Base-by-base conservation (phyloP, 2,113 vertebrate species). In the Helogale parvula region DNA sequence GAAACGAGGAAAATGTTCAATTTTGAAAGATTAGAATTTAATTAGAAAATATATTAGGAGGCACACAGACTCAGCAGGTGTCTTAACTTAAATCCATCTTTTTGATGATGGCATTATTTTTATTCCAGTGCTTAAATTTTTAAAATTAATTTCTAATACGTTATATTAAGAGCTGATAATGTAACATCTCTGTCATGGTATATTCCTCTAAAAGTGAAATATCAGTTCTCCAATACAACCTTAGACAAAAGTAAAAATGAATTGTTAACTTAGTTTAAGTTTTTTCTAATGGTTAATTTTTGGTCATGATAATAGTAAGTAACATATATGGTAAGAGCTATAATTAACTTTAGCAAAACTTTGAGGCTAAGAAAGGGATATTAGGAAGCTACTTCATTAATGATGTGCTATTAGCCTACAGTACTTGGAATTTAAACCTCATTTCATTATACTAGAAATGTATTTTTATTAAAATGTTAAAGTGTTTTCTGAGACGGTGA, bases 71-170 rank as follows among this genome's bases (percentile, higher is more conserved):
- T 95, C 81, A 93, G 80, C 94, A 93, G 87, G 33, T 92, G 15
- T 74, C 52, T 54, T 71, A 82, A 94, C 76, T 94, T 96, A 97
- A 93, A 97, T 96, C 41, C 45, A 66, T 97, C 47, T 94, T 97
- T 97, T 96, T 96, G 90, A 96, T 98, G 83, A 90, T 71, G 31
- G 17, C 76, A 86, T 97, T 96, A 93, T 97, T 97, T 98, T 97
- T 97, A 88, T 96, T 88, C 60, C 19, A 88, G 71, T 68, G 52
- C 31, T 97, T 97, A 96, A 93, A 79, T 52, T 95, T 97, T 98
- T 96, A 3, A 94, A 96, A 93, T 96, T 97, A 95, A 90, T 96
- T 97, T 97, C 97, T 91, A 97, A 84, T 84, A 74, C 94, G 33
- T 84, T 96, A 90, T 92, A 94, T 95, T 96, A 97, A 88, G n/a